Evolutionary conservation across 2,113 vertebrate genomes (phyloP), one percentile per base, ranked within the genome.

Genomic region (Seriola rivoliana): DNA sequence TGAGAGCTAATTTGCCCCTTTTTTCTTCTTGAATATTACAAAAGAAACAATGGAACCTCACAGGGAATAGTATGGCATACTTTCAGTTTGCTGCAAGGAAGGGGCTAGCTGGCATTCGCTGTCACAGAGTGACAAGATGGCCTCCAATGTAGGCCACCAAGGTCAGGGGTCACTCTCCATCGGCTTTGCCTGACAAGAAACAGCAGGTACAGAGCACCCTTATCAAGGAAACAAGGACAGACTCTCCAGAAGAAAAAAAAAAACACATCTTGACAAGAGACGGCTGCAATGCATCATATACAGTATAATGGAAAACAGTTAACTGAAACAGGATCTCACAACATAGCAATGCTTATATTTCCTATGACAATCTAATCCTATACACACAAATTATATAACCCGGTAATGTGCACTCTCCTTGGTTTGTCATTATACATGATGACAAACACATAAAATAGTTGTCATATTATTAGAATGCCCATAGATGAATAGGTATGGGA

Each of bases 1-100:
- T 92, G 75, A 92, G n/a, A 16, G 55, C 84, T 94, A 90, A 94
- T 93, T 92, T 91, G 8, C 64, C n/a, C 23, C 62, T 79, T 91
- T 87, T 78, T 78, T 75, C 66, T 75, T 79, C 55, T 80, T 78
- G 74, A 90, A 88, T 82, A 82, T 88, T 88, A 80, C 77, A 88
- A 85, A 90, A 87, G 79, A 82, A 88, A 89, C 74, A 86, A 65
- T 38, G 34, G 62, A 46, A 78, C 29, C 48, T 73, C 66, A 14
- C 3, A 4, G 77, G 83, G 76, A 66, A 79, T 6, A 58, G 19
- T 54, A 36, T 55, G 55, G 12, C 80, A 86, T 60, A 87, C 32
- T 88, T 88, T 87, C 23, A 64, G 52, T 75, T 80, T 85, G 66
- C 64, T 10, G 46, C 40, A 46, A 29, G 42, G 36, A 62, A 16